Evolutionary conservation across 2,113 vertebrate genomes (phyloP).

Genomic region (Tragelaphus scriptus): DNA sequence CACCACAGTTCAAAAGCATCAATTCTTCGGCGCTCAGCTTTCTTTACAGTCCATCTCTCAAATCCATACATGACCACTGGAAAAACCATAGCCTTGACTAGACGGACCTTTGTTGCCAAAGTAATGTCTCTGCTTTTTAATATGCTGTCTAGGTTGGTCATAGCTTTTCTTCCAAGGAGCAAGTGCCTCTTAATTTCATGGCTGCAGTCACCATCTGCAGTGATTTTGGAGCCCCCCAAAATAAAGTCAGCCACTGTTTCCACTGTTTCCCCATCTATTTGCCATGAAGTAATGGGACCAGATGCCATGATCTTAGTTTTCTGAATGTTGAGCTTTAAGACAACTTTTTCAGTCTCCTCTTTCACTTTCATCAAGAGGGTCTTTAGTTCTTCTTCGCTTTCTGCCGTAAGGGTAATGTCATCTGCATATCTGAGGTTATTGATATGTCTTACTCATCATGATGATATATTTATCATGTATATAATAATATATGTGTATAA

Average conservation of each 20-base stretch:
- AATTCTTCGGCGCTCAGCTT: fast-evolving
- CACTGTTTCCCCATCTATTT: not conserved
- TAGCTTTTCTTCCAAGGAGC: not conserved
- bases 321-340: not conserved
- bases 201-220: not conserved
- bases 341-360: not conserved
- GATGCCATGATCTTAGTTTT: not conserved
- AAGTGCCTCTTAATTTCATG: not conserved
- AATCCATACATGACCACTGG: not conserved
- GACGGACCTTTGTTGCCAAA: not conserved
- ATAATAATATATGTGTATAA: not conserved
- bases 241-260: no score
- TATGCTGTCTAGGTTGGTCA: not conserved
- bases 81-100: not conserved
- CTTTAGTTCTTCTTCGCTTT: not conserved
- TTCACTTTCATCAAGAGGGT: not conserved
- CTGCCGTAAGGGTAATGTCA: not conserved
- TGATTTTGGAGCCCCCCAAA: not conserved
- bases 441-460: not conserved
- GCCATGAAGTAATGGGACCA: not conserved
- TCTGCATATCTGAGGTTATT: not conserved
- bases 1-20: not conserved
- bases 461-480: not conserved
- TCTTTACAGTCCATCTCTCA: not conserved
- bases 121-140: not conserved